phyloP scores from a whole-genome alignment of 2,113 vertebrate species.

The Vombatus ursinus region DNA sequence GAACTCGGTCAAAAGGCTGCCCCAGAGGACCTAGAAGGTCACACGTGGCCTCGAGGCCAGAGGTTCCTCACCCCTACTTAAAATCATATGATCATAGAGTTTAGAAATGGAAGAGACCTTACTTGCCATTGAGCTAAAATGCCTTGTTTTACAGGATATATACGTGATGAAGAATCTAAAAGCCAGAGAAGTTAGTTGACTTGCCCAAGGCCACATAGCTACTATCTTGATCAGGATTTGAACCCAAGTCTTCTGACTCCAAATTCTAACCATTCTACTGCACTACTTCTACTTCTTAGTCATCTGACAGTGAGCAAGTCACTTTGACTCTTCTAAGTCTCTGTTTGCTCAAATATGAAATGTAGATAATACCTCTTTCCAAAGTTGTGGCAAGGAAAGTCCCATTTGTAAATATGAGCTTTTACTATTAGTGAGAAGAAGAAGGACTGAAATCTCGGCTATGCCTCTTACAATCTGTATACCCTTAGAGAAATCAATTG shows the following conservation, averaged over 20 bases:
- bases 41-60: too few relatives aligned
- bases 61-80: not conserved
- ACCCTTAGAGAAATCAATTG: not conserved
- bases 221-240: not conserved
- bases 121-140: not conserved
- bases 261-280: not conserved
- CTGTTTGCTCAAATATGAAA: not conserved
- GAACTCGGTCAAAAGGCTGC: too few relatives aligned
- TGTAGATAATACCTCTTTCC: not conserved
- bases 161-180: not conserved
- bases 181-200: not conserved
- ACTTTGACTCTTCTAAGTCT: not conserved
- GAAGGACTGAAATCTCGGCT: not conserved
- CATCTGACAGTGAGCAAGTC: not conserved
- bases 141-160: not conserved
- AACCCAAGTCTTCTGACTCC: not conserved
- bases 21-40: too few relatives aligned
- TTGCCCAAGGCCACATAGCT: not conserved
- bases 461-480: slow-evolving; percentile 27
- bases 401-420: not conserved
- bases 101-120: not conserved
- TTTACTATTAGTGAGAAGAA: slow-evolving; percentile 15
- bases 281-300: not conserved
- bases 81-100: not conserved
- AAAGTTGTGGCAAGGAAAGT: not conserved